These are phyloP conservation scores for Eudiplozoon nipponicum DNA, from an alignment of 2,888 invertebrate genomes.

Conservation along the genomic window DNA sequence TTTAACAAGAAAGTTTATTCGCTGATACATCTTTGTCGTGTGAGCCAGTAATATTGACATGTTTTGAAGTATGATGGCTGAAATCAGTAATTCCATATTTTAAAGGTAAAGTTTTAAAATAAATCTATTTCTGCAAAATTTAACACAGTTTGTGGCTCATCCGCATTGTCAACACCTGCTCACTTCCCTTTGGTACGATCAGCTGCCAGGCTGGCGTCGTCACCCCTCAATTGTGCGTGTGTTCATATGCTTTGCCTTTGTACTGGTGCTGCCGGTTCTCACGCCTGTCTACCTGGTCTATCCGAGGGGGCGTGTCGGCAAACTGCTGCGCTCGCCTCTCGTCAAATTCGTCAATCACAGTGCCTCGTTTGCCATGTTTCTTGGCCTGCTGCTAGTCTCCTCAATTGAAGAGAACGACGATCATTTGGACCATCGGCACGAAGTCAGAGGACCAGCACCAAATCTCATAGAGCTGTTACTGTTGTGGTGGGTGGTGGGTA, in stretches of 20 bases:
- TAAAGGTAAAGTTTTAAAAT: too few relatives aligned
- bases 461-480: conserved; percentile 31
- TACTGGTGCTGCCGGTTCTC: conserved; percentile 29
- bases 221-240: conserved; percentile 28
- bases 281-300: conserved; percentile 30
- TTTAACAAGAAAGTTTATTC: too few relatives aligned
- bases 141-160: conserved; percentile 33
- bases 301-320: conserved; percentile 29
- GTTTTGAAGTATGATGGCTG: too few relatives aligned
- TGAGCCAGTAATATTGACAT: too few relatives aligned
- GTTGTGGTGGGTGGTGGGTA: conserved; percentile 31
- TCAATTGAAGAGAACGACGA: conserved; percentile 17
- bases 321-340: conserved; percentile 31
- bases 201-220: conserved; percentile 30
- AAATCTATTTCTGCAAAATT: too few relatives aligned
- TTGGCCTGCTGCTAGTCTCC: conserved; percentile 30
- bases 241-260: conserved; percentile 26
- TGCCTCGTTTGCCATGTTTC: conserved; percentile 32
- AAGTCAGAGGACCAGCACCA: conserved; percentile 29
- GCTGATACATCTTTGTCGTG: too few relatives aligned
- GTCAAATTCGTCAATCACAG: conserved; percentile 34
- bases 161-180: conserved; percentile 33
- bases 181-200: conserved; percentile 32
- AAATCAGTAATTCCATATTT: too few relatives aligned
- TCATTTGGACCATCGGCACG: conserved; percentile 23